phyloP scores from a whole-genome alignment of 2,888 invertebrate species.

The Phoenoteleia sp. region DNA sequence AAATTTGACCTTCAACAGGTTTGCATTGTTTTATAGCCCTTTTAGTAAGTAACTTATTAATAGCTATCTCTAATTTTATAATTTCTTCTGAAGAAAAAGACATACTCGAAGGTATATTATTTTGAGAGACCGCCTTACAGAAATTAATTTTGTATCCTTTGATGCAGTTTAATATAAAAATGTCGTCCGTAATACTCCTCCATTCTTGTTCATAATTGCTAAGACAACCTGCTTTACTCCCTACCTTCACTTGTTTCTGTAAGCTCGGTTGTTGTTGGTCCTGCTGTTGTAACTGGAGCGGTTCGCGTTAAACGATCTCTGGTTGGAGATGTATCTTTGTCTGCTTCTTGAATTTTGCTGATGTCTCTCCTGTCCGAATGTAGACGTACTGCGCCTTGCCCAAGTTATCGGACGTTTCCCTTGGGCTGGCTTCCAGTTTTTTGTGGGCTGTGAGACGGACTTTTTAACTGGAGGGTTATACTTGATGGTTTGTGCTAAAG shows the following conservation, averaged over 20 bases:
- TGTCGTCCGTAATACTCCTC: not conserved
- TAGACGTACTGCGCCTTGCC: not conserved
- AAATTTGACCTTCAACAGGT: conserved; percentile 33
- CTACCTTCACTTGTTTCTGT: conserved; percentile 1
- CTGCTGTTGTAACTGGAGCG: not conserved
- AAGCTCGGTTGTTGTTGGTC: not conserved
- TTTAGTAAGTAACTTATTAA: conserved; percentile 5
- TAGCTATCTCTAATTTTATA: not conserved
- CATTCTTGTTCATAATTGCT: not conserved
- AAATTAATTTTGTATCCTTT: not conserved
- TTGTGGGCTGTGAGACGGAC: not conserved
- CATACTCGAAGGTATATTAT: no score
- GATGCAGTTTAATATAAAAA: not conserved
- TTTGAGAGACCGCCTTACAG: not conserved
- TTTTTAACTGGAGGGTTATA: not conserved
- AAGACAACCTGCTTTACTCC: not conserved
- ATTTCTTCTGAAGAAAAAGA: no score
- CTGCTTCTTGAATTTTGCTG: not conserved
- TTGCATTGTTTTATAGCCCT: conserved; percentile 40
- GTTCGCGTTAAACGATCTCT: not conserved
- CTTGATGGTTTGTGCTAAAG: not conserved
- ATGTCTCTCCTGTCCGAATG: conserved; percentile 8
- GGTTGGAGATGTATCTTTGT: not conserved
- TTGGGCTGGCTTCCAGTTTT: conserved; percentile 30
- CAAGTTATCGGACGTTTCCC: conserved; percentile 18